Conservation (phyloP, 2,888 invertebrate genomes). For the Deroplatys truncata region DNA sequence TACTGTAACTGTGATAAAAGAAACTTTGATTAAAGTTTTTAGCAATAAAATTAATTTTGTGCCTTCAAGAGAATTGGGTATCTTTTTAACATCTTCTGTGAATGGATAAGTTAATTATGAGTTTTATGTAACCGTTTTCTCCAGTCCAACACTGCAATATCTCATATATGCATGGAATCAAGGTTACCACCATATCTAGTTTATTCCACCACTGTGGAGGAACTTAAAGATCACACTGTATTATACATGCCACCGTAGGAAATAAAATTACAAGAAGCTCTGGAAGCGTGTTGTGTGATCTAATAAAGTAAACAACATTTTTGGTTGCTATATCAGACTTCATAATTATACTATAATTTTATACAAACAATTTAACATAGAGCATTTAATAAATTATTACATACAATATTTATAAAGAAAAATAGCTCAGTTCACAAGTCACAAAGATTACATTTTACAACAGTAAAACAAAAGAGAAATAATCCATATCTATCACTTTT, state of each 20-base stretch:
- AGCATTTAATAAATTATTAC: constrained; percentile 11
- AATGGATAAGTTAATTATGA: too few relatives aligned
- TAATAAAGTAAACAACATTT: not conserved
- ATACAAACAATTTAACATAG: constrained; percentile 10
- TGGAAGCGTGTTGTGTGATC: not conserved
- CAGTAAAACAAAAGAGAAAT: not conserved
- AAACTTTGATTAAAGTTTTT: too few relatives aligned
- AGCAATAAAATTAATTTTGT: too few relatives aligned
- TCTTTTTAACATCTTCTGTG: too few relatives aligned
- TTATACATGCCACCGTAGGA: not conserved
- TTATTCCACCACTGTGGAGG: too few relatives aligned
- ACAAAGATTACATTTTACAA: constrained; percentile 12
- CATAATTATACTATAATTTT: not conserved
- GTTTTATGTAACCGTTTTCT: too few relatives aligned
- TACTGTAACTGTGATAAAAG: too few relatives aligned
- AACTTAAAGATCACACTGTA: too few relatives aligned
- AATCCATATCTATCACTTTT: not conserved
- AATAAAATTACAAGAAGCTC: not conserved
- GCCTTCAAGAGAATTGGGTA: too few relatives aligned
- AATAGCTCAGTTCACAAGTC: not conserved
- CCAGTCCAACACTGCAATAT: too few relatives aligned
- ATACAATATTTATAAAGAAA: constrained; percentile 8
- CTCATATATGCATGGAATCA: too few relatives aligned
- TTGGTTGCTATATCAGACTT: not conserved
- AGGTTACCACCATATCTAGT: too few relatives aligned